Evolutionary conservation across 1,140 invertebrate genomes (phyloP).

Genomic region (Caenorhabditis inopinata): DNA sequence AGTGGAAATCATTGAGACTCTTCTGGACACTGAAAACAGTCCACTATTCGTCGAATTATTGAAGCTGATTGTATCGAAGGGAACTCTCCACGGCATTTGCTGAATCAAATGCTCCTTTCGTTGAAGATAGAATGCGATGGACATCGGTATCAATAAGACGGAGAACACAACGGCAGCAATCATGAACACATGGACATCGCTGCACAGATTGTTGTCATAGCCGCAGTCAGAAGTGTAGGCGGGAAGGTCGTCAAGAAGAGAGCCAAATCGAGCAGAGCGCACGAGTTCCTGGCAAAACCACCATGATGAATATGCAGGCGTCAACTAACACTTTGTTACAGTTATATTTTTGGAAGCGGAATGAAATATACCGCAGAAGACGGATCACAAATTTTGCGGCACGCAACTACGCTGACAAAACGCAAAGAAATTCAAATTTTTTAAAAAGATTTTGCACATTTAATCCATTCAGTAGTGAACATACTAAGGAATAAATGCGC

Average conservation of each 20-base stretch:
- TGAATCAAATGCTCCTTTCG: constrained; percentile 11
- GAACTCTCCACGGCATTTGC: constrained; percentile 2
- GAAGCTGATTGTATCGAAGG: not conserved
- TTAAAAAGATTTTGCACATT: too few species aligned
- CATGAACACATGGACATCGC: constrained; percentile 19
- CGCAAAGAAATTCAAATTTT: too few species aligned
- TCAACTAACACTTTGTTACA: too few species aligned
- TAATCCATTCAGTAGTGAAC: too few species aligned
- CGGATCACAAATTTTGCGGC: too few species aligned
- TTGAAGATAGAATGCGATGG: constrained; percentile 41
- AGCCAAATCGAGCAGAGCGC: not conserved
- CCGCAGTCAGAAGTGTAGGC: constrained; percentile 8
- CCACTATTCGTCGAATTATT: not conserved
- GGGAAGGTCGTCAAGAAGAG: not conserved
- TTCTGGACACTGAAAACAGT: not conserved
- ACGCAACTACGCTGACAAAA: too few species aligned
- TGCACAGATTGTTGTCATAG: constrained; percentile 4
- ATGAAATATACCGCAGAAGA: too few species aligned
- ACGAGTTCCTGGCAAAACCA: not conserved
- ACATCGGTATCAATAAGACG: constrained; percentile 17
- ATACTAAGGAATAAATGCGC: too few species aligned
- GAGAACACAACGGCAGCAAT: constrained; percentile 25
- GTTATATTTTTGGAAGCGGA: too few species aligned
- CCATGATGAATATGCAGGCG: too few species aligned
- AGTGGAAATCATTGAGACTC: not conserved